Conservation (phyloP, 1,140 invertebrate species). For the Lordiphosa mommai region DNA sequence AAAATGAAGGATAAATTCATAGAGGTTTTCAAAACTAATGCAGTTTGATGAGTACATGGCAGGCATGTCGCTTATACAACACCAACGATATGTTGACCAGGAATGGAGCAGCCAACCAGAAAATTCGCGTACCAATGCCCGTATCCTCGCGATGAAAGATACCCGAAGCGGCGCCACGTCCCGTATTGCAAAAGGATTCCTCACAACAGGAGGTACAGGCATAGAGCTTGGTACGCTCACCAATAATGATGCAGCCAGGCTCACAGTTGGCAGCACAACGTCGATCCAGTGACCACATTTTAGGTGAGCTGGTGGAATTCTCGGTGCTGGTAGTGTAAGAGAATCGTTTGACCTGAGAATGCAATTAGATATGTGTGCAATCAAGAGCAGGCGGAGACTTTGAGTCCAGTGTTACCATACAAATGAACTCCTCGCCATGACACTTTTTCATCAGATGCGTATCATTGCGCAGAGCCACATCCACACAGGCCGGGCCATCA, state of each 20-base stretch:
- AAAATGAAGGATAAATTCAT: constrained; percentile 12
- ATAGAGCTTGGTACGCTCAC: constrained; percentile 91
- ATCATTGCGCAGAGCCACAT: constrained; percentile 82
- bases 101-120: constrained; percentile 60
- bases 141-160: constrained; percentile 68
- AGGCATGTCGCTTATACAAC: constrained; percentile 48
- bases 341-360: constrained; percentile 87
- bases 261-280: constrained; percentile 91
- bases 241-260: constrained; percentile 91
- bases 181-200: constrained; percentile 88
- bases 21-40: constrained; percentile 27
- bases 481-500: constrained; percentile 84
- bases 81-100: constrained; percentile 64
- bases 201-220: constrained; percentile 91
- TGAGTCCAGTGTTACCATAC: constrained; percentile 84
- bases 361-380: background rate
- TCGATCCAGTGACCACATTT: constrained; percentile 90
- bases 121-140: constrained; percentile 63
- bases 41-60: constrained; percentile 32
- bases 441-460: constrained; percentile 86
- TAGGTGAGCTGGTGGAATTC: constrained; percentile 86
- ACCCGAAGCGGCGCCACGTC: constrained; percentile 72
- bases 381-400: background rate
- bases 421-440: constrained; percentile 86
- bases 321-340: constrained; percentile 91